Evolutionary conservation across 2,797 vertebrate genomes (phyloP), one percentile per base, ranked within the genome.

Genomic region (Scleropages formosus): DNA sequence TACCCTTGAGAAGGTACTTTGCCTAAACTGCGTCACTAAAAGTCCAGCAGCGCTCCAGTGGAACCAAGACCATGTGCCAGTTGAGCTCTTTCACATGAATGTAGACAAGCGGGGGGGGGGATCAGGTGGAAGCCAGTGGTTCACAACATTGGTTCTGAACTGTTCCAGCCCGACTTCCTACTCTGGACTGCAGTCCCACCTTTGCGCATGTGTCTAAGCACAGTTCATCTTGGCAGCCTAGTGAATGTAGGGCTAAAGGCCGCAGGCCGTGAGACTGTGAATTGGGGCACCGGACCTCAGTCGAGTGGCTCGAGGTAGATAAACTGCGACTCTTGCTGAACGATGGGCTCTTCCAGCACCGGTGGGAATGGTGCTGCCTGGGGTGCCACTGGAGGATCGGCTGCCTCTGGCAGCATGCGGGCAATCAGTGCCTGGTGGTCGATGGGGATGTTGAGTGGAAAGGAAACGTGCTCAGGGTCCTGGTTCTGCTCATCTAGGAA

Each of bases 261-360:
- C 4, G 51, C n/a, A 71, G 16, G 16, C n/a, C n/a, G n/a, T n/a
- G n/a, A n/a, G 47, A 26, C n/a, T n/a, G 10, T 9, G n/a, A 1
- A 24, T 11, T 26, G 26, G 18, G 47, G 46, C 10, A 18, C 70
- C 24, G 44, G n/a, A 53, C 22, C 46, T 94, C 88, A 94, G 78
- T 93, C 92, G 10, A 94, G 80, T 4, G 93, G 90, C 68, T 93
- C 92, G 85, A 94, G 90, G 85, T 96, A 95, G 78, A 96, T 95
- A 51, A 94, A 90, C 70, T 96, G 92, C 13, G 95, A 94, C 85
- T 93, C 93, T 80, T 92, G 91, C 76, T 91, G 93, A 24, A 94
- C 86, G 59, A 87, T 88, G 82, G 75, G 39, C 9, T 27, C 44
- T 44, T 26, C 56, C 58, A 51, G 61, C 61, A 64, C 56, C 44